A percentile compares a stretch with the other conserved stretches of the same genome.
Evolutionary conservation across 2,797 vertebrate genomes (phyloP).

Genomic region (Geotrypetes seraphini): DNA sequence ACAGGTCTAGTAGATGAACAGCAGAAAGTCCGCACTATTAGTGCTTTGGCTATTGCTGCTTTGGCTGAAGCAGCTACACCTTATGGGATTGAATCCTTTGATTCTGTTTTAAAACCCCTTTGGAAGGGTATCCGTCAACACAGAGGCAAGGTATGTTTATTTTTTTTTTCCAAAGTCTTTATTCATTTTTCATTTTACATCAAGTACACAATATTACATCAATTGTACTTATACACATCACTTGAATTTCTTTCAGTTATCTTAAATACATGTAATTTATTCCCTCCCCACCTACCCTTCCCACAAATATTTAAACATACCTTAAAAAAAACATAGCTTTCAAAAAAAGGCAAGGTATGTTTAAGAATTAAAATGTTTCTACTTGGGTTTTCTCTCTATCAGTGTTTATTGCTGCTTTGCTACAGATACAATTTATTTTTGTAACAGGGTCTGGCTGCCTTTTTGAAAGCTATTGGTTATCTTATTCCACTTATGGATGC

Average conservation of each 20-base stretch:
- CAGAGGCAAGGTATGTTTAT: slow-evolving; percentile 86
- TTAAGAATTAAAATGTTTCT: not conserved
- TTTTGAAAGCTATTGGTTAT: slow-evolving; percentile 96
- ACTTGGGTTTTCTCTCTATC: not conserved
- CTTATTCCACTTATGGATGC: slow-evolving; percentile 97
- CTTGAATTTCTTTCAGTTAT: no score
- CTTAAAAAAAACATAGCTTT: no score
- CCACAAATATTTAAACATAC: no score
- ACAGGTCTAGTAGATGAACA: slow-evolving; percentile 95
- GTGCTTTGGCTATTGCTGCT: slow-evolving; percentile 93
- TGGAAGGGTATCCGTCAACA: slow-evolving; percentile 98
- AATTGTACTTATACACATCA: no score
- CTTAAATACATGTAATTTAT: no score
- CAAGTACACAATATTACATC: no score
- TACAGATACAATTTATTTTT: not conserved
- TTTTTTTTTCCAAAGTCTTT: no score
- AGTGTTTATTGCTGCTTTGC: no score
- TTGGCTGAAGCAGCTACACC: slow-evolving; percentile 95
- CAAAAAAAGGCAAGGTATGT: slow-evolving; percentile 90
- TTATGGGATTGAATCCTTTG: slow-evolving; percentile 96
- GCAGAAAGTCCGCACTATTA: slow-evolving; percentile 97
- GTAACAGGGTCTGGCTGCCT: slow-evolving; percentile 87
- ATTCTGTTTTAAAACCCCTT: slow-evolving; percentile 93
- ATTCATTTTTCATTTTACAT: no score
- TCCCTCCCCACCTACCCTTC: no score